phyloP scores from a whole-genome alignment of 2,797 vertebrate species.

The Poliocrania exsul region DNA sequence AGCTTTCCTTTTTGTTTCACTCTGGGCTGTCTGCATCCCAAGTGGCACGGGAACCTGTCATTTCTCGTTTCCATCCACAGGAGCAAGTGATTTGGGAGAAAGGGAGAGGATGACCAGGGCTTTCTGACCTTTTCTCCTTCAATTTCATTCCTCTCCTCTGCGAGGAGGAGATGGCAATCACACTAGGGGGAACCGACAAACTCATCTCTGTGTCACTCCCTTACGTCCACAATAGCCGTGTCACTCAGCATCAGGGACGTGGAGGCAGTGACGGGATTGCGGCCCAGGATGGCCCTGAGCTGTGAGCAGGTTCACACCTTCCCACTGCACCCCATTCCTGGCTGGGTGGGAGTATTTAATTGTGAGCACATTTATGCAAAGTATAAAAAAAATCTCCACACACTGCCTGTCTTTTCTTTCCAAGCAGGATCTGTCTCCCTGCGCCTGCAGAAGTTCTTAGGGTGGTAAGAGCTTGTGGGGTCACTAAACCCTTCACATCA shows the following conservation, averaged over 20 bases:
- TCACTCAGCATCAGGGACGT: conserved; percentile 78
- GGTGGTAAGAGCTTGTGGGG: not conserved
- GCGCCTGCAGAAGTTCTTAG: fast-evolving
- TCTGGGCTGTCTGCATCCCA: conserved; percentile 2
- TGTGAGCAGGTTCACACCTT: not conserved
- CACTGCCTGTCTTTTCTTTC: fast-evolving
- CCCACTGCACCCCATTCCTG: fast-evolving
- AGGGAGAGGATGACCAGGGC: conserved; percentile 82
- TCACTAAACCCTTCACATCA: fast-evolving
- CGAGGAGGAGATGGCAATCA: conserved; percentile 80
- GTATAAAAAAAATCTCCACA: fast-evolving
- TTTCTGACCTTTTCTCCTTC: conserved; percentile 90
- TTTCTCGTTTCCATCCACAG: conserved; percentile 80
- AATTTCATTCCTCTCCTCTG: conserved; percentile 78
- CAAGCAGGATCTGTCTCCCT: fast-evolving
- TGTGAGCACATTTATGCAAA: fast-evolving
- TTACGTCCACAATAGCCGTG: conserved; percentile 74
- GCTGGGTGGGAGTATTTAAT: fast-evolving
- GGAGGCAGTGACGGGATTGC: not conserved
- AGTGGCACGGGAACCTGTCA: conserved; percentile 73
- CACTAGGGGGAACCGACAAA: conserved; percentile 81
- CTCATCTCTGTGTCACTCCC: conserved; percentile 78
- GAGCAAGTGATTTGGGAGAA: conserved; percentile 79
- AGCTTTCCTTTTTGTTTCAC: not conserved
- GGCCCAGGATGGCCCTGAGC: not conserved